Evolutionary conservation across 1,140 invertebrate genomes (phyloP).

Genomic region (Ericerus pela): DNA sequence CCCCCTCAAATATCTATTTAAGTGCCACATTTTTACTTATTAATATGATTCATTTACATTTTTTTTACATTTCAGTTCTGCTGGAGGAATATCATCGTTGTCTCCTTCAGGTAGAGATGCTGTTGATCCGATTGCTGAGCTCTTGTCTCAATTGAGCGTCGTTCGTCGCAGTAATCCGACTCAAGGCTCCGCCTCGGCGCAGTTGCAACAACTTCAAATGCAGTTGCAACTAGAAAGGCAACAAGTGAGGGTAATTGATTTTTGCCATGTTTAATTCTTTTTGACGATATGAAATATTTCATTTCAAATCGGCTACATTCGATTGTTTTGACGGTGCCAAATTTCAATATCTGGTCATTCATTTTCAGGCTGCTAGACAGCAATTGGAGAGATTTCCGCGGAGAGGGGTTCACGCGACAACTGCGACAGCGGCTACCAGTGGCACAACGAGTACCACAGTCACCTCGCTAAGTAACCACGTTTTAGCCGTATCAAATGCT

Average conservation of each 20-base stretch:
- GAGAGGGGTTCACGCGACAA: constrained; percentile 43
- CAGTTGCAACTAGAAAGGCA: constrained; percentile 74
- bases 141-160: constrained; percentile 80
- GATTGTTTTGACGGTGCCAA: background rate
- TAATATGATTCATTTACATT: background rate
- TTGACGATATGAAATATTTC: background rate
- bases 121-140: constrained; percentile 86
- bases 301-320: background rate
- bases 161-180: constrained; percentile 52
- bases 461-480: background rate
- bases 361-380: constrained; percentile 53
- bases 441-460: constrained; percentile 2
- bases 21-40: background rate
- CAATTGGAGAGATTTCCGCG: constrained; percentile 72
- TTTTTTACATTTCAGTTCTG: constrained; percentile 37
- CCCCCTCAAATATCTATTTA: too few species aligned
- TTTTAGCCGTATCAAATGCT: constrained; percentile 25
- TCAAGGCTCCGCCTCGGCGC: constrained; percentile 46
- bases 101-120: constrained; percentile 76
- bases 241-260: constrained; percentile 54
- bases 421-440: constrained; percentile 21
- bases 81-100: constrained; percentile 58
- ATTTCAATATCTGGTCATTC: background rate
- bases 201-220: constrained; percentile 78
- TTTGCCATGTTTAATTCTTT: constrained; percentile 9